Evolutionary conservation across 2,888 invertebrate species (phyloP).

Genomic region (Drosophila acutilabella): DNA sequence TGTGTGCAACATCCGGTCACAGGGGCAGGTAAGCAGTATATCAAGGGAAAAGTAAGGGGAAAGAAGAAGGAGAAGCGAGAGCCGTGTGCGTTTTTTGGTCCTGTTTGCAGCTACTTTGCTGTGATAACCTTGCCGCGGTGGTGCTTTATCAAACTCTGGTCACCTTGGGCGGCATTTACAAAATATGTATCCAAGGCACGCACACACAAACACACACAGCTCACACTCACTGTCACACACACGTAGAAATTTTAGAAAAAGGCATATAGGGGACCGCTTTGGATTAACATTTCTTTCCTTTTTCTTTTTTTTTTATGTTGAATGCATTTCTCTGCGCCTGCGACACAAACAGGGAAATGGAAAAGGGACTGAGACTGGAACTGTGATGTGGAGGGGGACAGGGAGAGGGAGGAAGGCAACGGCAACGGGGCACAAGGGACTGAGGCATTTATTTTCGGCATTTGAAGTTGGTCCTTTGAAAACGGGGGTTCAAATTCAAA

Average conservation of each 20-base stretch:
- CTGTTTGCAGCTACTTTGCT: conserved; percentile 12
- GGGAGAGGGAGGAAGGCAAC: conserved; percentile 15
- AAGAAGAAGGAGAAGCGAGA: too few species aligned
- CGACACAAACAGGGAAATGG: conserved; percentile 22
- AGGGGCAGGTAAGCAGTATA: conserved; percentile 45
- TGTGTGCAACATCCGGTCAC: conserved; percentile 57
- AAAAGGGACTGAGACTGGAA: background rate
- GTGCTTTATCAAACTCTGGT: conserved; percentile 77
- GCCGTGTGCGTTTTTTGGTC: conserved; percentile 9
- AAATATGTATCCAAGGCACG: conserved; percentile 69
- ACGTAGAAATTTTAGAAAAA: conserved; percentile 21
- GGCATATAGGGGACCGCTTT: conserved; percentile 67
- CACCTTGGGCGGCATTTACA: conserved; percentile 76
- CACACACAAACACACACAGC: conserved; percentile 37
- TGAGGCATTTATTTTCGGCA: conserved; percentile 79
- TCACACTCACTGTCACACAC: conserved; percentile 32
- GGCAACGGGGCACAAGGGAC: conserved; percentile 60
- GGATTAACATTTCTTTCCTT: conserved; percentile 75
- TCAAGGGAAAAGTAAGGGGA: conserved; percentile 11
- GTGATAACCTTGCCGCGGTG: conserved; percentile 73
- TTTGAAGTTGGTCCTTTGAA: conserved; percentile 81
- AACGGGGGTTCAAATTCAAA: conserved; percentile 79
- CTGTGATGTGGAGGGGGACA: conserved; percentile 7
- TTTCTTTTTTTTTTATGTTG: conserved; percentile 45
- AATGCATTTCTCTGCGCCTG: conserved; percentile 73